A percentile compares a stretch with the other conserved stretches of the same genome.
Conservation (phyloP, 1,140 invertebrate genomes). For the Parapsyche elsis region DNA sequence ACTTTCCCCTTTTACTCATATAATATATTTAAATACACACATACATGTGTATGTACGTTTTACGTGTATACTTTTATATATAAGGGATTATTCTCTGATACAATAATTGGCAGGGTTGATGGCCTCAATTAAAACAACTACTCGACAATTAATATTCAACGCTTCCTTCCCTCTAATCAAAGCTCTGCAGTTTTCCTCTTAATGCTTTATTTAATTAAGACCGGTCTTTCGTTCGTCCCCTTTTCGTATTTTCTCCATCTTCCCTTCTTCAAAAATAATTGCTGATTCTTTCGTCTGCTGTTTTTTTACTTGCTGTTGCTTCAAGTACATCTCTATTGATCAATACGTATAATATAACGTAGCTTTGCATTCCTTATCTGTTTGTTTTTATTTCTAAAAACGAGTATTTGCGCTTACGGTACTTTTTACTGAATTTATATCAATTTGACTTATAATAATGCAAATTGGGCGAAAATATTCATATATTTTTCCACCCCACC, state of each 20-base stretch:
- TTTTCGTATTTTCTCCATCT: conserved; percentile 9
- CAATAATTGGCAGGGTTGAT: conserved; percentile 17
- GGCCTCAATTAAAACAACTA: conserved; percentile 33
- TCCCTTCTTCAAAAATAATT: conserved; percentile 25
- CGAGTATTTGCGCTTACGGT: background rate
- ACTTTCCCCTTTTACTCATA: background rate
- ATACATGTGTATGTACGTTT: no score
- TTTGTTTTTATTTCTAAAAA: no score
- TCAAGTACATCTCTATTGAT: background rate
- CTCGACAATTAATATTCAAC: conserved; percentile 50
- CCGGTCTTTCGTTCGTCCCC: conserved; percentile 22
- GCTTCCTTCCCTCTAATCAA: conserved; percentile 46
- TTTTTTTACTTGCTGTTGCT: background rate
- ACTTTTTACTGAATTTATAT: background rate
- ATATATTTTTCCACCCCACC: background rate
- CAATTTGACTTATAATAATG: no score
- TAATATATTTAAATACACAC: no score
- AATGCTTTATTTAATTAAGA: conserved; percentile 56
- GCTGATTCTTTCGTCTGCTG: background rate
- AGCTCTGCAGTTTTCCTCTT: conserved; percentile 42
- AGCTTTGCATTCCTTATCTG: no score
- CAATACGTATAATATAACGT: no score
- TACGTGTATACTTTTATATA: no score
- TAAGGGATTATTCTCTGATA: background rate
- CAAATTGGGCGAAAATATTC: background rate